phyloP scores from a whole-genome alignment of 2,797 vertebrate genomes.

The Manis javanica region DNA sequence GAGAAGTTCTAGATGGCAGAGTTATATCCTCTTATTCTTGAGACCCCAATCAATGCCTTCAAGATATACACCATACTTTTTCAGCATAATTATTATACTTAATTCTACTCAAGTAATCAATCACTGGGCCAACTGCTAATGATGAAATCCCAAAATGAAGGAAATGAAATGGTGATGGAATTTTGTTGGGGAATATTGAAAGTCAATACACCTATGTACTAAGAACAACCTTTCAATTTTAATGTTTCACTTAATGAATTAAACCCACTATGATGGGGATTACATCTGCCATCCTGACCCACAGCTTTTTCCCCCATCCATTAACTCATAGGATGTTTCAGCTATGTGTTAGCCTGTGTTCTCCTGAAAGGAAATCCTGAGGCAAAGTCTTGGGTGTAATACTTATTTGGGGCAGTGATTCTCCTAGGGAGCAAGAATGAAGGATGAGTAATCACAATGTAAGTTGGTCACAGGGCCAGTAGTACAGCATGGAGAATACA shows the following conservation, averaged over 20 bases:
- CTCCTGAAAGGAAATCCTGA: not conserved
- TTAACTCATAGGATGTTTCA: not conserved
- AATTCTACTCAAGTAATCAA: conserved; percentile 4
- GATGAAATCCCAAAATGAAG: not conserved
- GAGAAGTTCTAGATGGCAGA: not conserved
- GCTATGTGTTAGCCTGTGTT: not conserved
- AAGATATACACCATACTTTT: not conserved
- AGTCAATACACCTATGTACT: not conserved
- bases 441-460: too few relatives aligned
- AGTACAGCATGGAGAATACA: too few relatives aligned
- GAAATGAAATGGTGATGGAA: not conserved
- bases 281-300: too few relatives aligned
- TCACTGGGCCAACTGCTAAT: not conserved
- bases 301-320: rapidly evolving
- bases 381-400: not conserved
- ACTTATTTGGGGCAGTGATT: not conserved
- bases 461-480: too few relatives aligned
- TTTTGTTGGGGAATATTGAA: not conserved
- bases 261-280: not conserved
- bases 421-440: not conserved
- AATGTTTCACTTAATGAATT: not conserved
- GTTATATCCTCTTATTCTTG: not conserved
- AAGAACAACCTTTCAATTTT: not conserved
- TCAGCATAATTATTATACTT: not conserved
- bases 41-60: not conserved